A percentile compares a stretch with the other conserved stretches of the same genome.
Evolutionary conservation across 1,140 invertebrate genomes (phyloP).

Genomic region (Nasonia longicornis): DNA sequence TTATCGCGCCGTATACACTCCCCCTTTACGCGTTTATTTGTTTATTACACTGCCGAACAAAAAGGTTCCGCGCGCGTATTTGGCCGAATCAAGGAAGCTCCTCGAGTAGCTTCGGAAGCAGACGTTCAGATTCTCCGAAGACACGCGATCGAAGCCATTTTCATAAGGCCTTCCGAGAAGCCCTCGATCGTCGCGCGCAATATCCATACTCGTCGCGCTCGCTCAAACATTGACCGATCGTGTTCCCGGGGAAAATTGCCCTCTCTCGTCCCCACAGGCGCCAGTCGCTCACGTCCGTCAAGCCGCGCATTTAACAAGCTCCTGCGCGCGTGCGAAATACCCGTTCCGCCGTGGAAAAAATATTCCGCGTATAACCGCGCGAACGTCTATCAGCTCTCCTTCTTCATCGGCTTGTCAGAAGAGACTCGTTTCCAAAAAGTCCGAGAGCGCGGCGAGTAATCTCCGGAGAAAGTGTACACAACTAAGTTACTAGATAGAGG

Average conservation of each 20-base stretch:
- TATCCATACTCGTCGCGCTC: too few relatives aligned
- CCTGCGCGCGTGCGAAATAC: background rate
- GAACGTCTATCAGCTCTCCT: background rate
- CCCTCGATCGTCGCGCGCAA: background rate
- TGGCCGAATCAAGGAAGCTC: too few relatives aligned
- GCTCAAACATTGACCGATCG: conserved; percentile 20
- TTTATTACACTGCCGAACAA: background rate
- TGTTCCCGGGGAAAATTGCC: conserved; percentile 1
- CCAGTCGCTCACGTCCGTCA: background rate
- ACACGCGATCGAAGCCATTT: background rate
- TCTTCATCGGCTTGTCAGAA: too few relatives aligned
- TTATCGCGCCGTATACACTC: background rate
- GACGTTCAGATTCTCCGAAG: too few relatives aligned
- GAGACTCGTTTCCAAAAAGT: too few relatives aligned
- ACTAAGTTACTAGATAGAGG: background rate
- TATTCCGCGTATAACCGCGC: too few relatives aligned
- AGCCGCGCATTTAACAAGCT: background rate
- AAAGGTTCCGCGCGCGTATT: background rate
- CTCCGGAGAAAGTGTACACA: background rate
- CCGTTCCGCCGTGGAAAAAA: background rate
- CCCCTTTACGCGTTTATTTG: too few relatives aligned
- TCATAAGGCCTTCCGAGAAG: background rate
- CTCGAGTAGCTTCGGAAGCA: too few relatives aligned
- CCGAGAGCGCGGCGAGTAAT: background rate
- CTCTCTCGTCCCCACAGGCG: background rate